phyloP scores from a whole-genome alignment of 2,888 invertebrate species.

The Rapana venosa region DNA sequence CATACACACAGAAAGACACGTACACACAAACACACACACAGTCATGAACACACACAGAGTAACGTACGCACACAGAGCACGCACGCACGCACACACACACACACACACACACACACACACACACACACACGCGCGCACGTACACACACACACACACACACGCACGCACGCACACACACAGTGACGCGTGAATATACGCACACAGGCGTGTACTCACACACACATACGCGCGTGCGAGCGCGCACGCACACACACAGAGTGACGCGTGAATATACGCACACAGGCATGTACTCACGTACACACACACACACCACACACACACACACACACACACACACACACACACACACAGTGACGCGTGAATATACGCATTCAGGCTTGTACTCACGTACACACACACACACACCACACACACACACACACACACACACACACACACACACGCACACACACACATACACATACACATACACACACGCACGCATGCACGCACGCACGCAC shows the following conservation, averaged over 20 bases:
- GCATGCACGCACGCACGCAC: background rate
- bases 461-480: conserved; percentile 16
- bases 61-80: background rate
- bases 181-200: background rate
- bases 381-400: background rate
- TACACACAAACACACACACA: background rate
- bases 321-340: conserved; percentile 30
- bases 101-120: conserved; percentile 23
- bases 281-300: background rate
- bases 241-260: background rate
- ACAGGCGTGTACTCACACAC: background rate
- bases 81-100: conserved; percentile 26
- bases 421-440: conserved; percentile 31
- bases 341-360: background rate
- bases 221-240: background rate
- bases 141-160: conserved; percentile 3
- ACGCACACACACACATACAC: conserved; percentile 19
- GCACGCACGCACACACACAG: background rate
- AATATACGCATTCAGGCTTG: background rate
- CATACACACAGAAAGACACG: background rate
- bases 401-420: conserved; percentile 20
- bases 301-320: conserved; percentile 3
- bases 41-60: background rate
- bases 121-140: conserved; percentile 15
- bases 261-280: conserved; percentile 7